Evolutionary conservation across 2,888 invertebrate genomes (phyloP).

Genomic region (Caenorhabditis becei): DNA sequence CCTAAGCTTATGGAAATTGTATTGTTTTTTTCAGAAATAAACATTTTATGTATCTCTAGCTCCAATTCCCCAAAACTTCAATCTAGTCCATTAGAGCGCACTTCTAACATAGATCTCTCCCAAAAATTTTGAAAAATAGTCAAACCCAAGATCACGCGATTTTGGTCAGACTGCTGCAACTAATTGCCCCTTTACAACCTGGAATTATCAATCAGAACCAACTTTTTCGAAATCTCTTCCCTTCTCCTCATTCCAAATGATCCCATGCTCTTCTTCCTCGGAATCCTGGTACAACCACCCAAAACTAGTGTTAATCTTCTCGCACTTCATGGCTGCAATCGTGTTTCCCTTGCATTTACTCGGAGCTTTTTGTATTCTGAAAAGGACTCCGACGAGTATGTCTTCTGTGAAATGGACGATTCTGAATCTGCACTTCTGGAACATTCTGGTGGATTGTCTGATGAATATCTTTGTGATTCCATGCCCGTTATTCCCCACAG

Average conservation of each 20-base stretch:
- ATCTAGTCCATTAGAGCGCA: too few species aligned
- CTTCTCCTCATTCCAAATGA: background rate
- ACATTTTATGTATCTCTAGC: too few species aligned
- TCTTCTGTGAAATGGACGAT: conserved; percentile 14
- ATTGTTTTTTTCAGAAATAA: too few species aligned
- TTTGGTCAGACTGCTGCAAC: too few species aligned
- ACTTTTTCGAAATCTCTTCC: too few species aligned
- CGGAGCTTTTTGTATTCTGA: conserved; percentile 19
- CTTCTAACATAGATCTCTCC: too few species aligned
- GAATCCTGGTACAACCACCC: background rate
- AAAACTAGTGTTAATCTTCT: background rate
- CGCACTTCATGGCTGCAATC: background rate
- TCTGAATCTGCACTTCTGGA: conserved; percentile 17
- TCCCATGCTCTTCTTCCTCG: background rate
- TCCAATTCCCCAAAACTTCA: too few species aligned
- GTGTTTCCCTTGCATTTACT: conserved; percentile 12
- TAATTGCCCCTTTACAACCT: too few species aligned
- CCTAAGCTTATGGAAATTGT: too few species aligned
- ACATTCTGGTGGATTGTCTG: background rate
- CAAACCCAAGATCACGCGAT: too few species aligned
- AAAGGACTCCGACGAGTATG: conserved; percentile 11
- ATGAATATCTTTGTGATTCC: conserved; percentile 1
- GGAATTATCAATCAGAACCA: too few species aligned
- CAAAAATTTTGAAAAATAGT: too few species aligned
- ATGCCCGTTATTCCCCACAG: conserved; percentile 1